phyloP scores from a whole-genome alignment of 2,113 vertebrate genomes.

The Rana temporaria region DNA sequence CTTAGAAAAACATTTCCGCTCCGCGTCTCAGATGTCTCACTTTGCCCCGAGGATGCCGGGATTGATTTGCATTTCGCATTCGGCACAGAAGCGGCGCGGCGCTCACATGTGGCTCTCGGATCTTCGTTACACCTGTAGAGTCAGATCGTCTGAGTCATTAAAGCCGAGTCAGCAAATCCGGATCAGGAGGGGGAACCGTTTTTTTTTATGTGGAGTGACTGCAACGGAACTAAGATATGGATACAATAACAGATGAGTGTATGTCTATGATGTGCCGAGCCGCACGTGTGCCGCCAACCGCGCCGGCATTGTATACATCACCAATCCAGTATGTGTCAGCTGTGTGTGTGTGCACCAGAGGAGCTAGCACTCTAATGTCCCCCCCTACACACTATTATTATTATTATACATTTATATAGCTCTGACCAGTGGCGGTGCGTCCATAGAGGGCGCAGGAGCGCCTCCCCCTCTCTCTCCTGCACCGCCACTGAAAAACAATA shows the following conservation, averaged over 20 bases:
- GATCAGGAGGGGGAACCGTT: slow-evolving; percentile 63
- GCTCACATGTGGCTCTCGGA: slow-evolving; percentile 67
- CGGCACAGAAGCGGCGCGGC: slow-evolving; percentile 43
- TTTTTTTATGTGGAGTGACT: slow-evolving; percentile 69
- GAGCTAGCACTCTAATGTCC: no score
- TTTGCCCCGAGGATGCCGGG: slow-evolving; percentile 56
- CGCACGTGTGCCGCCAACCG: slow-evolving; percentile 28
- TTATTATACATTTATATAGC: no score
- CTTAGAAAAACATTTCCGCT: slow-evolving; percentile 58
- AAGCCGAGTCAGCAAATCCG: slow-evolving; percentile 57
- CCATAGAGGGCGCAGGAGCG: no score
- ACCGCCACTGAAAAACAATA: no score
- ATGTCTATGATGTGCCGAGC: slow-evolving; percentile 59
- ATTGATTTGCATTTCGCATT: slow-evolving; percentile 48
- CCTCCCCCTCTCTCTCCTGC: no score
- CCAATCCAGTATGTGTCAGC: no score
- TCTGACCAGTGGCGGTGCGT: no score
- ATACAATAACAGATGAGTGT: slow-evolving; percentile 68
- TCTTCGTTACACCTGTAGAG: slow-evolving; percentile 65
- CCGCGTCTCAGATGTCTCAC: slow-evolving; percentile 52
- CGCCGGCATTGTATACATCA: no score
- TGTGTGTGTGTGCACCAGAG: no score
- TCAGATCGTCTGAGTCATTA: slow-evolving; percentile 69
- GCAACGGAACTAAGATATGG: slow-evolving; percentile 61
- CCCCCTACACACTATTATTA: no score